Evolutionary conservation across 1,140 invertebrate genomes (phyloP), one percentile per base, ranked within the genome.

Genomic region (Megalonaias nervosa): DNA sequence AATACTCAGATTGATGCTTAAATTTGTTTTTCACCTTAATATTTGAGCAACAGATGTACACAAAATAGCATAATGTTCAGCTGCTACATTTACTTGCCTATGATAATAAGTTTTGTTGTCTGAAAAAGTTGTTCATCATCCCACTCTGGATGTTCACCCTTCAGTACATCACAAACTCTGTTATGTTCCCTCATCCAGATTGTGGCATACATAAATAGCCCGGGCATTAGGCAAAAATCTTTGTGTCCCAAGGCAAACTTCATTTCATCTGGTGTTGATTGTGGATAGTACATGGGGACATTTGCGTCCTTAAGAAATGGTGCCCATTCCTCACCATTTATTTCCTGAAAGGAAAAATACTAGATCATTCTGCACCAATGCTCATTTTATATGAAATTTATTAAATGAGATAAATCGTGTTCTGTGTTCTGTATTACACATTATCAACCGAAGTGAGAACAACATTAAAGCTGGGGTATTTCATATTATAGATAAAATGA

Each of bases 41-140:
- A 31, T 31, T 31, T 31, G 31, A 31, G 5, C 31, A 31, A 31
- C 31, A 31, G 31, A 31, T 31, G 31, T 31, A 31, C 31, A 31
- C 31, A n/a, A 31, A 31, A 31, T 31, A 31, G 31, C 31, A 31
- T 31, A 31, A 31, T 31, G 31, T 31, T 31, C 31, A 31, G 31
- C 5, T 31, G 31, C 31, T 31, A 31, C 31, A 31, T 31, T 31
- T 31, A 31, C 31, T 81, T 83, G 90, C 91, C 91, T 70, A 89
- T 58, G 66, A 91, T 84, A 65, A 92, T 86, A 14, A 92, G 83
- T 75, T 90, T 90, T 23, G 87, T 80, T 21, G 91, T 92, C 73
- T 92, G 92, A 75, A 90, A 92, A 5, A 92, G 75, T 75, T 85
- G 80, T 71, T 92, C 92, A 80, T 92, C 92, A 73, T 91, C 88